phyloP scores from a whole-genome alignment of 30 jellyfish, hydroid and myxozoan species.

The Pelagia noctiluca region DNA sequence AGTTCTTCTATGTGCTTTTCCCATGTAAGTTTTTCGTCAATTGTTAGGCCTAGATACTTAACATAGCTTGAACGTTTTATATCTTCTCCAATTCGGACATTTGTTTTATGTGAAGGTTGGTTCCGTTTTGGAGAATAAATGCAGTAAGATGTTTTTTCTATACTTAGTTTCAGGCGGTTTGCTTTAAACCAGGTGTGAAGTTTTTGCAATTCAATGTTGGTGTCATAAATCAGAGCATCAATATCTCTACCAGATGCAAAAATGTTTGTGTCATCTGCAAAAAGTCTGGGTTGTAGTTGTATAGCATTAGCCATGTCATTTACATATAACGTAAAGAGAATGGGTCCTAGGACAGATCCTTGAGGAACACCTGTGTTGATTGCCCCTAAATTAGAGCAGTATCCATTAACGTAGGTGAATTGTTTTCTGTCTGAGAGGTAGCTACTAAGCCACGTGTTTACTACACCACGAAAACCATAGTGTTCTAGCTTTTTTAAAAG shows the following conservation, averaged over 20 bases:
- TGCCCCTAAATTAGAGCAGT: neutral
- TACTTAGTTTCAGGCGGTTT: neutral
- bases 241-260: neutral
- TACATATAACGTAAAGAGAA: neutral
- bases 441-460: neutral
- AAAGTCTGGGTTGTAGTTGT: neutral
- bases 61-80: neutral
- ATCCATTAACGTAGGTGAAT: neutral
- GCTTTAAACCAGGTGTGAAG: neutral
- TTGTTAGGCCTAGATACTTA: neutral
- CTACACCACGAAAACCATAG: neutral
- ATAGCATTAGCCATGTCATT: conserved; percentile 1
- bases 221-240: neutral
- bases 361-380: neutral
- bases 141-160: neutral
- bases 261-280: neutral
- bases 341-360: neutral
- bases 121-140: neutral
- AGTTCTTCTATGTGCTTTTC: neutral
- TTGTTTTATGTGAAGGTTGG: neutral
- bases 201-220: neutral
- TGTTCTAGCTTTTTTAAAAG: neutral
- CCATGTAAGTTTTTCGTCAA: neutral
- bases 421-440: neutral
- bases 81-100: conserved; percentile 1